Conservation (phyloP, 2,113 vertebrate species). For the Nothocercus nigrocapillus region DNA sequence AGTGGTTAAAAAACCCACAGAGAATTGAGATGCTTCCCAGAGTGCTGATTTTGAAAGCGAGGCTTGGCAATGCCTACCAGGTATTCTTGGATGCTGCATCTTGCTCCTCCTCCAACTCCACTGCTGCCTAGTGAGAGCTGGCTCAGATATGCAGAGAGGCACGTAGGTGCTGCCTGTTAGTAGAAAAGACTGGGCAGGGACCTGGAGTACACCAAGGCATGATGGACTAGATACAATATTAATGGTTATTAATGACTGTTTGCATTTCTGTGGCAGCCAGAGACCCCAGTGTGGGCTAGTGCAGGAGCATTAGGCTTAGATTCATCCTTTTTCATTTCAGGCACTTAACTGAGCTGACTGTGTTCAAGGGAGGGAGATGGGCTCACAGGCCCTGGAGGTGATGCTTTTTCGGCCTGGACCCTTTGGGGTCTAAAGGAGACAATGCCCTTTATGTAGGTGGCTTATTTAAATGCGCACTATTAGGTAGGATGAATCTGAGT, state of each 20-base stretch:
- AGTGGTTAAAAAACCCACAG: background rate
- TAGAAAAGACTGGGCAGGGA: background rate
- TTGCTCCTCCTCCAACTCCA: background rate
- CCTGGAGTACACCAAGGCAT: background rate
- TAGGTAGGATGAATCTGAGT: background rate
- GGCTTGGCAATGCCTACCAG: background rate
- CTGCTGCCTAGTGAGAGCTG: background rate
- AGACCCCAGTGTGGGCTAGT: background rate
- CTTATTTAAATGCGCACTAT: background rate
- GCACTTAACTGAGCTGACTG: background rate
- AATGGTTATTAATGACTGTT: background rate
- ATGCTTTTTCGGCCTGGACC: background rate
- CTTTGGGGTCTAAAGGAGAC: background rate
- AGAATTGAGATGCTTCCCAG: background rate
- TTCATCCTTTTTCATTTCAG: background rate
- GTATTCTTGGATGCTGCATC: slow-evolving; percentile 38
- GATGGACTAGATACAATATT: background rate
- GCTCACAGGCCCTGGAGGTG: background rate
- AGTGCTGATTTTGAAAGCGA: background rate
- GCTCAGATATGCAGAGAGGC: background rate
- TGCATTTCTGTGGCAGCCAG: accelerated
- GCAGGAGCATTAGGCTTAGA: background rate
- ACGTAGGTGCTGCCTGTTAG: background rate
- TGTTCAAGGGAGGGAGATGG: background rate
- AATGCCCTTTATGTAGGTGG: background rate